Evolutionary conservation across 2,888 invertebrate genomes (phyloP), one percentile per base, ranked within the genome.

Genomic region (Diaphora mendica): DNA sequence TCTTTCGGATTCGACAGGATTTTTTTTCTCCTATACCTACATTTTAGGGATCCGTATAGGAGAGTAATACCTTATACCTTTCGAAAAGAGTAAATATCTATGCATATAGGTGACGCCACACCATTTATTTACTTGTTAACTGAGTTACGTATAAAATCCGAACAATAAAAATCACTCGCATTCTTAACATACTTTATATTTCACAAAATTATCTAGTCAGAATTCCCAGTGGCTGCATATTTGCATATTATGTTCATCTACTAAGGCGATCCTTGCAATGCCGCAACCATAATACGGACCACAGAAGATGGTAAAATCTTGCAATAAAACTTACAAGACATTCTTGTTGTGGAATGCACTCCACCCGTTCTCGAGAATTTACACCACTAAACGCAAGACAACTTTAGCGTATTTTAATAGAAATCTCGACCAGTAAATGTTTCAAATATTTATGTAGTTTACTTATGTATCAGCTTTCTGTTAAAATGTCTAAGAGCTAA

Each of bases 261-360:
- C 48, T 66, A 51, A 59, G 62, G 35, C 75, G 77, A 73, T 73
- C 77, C 76, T 75, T 75, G 78, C 78, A 67, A 79, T 62, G 84
- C 86, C 83, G 74, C 86, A 87, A 79, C 76, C 64, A 73, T 77
- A 75, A 72, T 70, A 73, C 67, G 68, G 69, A 35, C 85, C 85
- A 71, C 83, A 79, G 82, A 81, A 81, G 86, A 86, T 88, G 86
- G 90, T 91, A 91, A 92, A 93, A 92, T 90, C 89, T 89, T 87
- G 90, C 89, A 91, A 91, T 92, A 91, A 92, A 92, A 91, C 91
- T 90, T 88, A 85, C 86, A 88, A 90, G 88, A 90, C 88, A 91
- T 91, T 91, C 90, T 86, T 78, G 79, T 72, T 77, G 70, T 78
- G 91, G 91, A 89, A 93, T 91, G 90, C 87, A 86, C 81, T 81